Evolutionary conservation across 37 sponge, comb jelly and placozoan species (phyloP).

Genomic region (Crambe crambe): DNA sequence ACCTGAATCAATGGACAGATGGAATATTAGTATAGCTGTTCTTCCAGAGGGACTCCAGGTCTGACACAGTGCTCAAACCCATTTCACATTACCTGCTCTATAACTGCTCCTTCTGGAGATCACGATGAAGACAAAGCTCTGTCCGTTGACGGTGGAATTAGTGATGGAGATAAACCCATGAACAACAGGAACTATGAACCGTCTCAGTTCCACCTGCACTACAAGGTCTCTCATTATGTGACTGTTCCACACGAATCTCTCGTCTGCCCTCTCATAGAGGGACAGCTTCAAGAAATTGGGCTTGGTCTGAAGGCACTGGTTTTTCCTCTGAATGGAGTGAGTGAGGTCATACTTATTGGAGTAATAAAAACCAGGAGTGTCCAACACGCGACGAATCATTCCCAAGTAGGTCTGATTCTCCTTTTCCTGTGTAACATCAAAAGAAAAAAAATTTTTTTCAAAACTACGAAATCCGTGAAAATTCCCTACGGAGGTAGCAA

Average conservation of each 20-base stretch:
- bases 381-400: conserved; percentile 73
- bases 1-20: conserved; percentile 67
- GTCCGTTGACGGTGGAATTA: conserved; percentile 61
- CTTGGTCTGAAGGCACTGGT: conserved; percentile 28
- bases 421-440: too few relatives aligned
- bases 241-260: conserved; percentile 90
- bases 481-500: too few relatives aligned
- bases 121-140: conserved; percentile 63
- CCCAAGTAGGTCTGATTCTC: conserved; percentile 66
- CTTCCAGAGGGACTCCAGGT: too few relatives aligned
- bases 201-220: conserved; percentile 59
- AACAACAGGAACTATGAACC: conserved; percentile 71
- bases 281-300: conserved; percentile 59
- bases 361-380: conserved; percentile 90
- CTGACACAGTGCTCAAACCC: too few relatives aligned
- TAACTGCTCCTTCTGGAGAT: conserved; percentile 80
- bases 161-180: conserved; percentile 86
- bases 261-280: conserved; percentile 84
- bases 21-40: too few relatives aligned
- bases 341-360: conserved; percentile 84
- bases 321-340: conserved; percentile 69
- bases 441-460: too few relatives aligned
- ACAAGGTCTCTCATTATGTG: conserved; percentile 71
- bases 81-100: too few relatives aligned
- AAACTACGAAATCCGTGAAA: too few relatives aligned